Percentiles rank a stretch among this genome's conserved stretches.
Evolutionary conservation across 2,888 invertebrate species (phyloP).

Genomic region (Balanococcus diminutus): DNA sequence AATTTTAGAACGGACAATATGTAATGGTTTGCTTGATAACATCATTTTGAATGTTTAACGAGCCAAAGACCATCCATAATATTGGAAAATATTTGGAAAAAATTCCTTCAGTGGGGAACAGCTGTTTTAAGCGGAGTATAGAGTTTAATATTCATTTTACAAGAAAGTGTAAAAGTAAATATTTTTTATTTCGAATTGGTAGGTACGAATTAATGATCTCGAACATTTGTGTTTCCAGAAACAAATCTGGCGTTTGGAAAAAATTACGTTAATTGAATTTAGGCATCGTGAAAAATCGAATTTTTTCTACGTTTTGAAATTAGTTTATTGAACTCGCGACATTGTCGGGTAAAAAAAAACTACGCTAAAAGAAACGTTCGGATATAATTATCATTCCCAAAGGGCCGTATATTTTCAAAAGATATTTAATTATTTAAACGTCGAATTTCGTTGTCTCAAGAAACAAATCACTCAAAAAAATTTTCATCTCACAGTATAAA

Average conservation of each 20-base stretch:
- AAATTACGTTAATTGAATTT: neutral
- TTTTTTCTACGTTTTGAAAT: neutral
- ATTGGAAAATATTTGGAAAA: too few relatives aligned
- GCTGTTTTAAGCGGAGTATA: neutral
- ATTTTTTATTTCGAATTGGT: neutral
- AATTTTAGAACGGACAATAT: neutral
- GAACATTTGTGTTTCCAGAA: neutral
- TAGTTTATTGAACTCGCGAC: neutral
- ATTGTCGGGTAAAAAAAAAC: neutral
- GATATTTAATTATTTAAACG: conserved; percentile 13
- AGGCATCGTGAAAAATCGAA: neutral
- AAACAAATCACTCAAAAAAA: neutral
- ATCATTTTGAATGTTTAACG: neutral
- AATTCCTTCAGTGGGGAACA: neutral
- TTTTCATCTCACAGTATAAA: neutral
- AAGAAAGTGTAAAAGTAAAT: too few relatives aligned
- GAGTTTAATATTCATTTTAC: neutral
- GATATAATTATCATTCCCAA: neutral
- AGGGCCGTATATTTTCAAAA: neutral
- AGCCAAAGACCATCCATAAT: neutral
- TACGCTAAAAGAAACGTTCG: neutral
- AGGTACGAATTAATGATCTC: neutral
- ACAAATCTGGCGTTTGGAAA: neutral
- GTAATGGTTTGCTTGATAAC: neutral
- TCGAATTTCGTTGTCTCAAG: neutral